Evolutionary conservation across 2,797 vertebrate species (phyloP).

Genomic region (Rhabdophis nuchalis): DNA sequence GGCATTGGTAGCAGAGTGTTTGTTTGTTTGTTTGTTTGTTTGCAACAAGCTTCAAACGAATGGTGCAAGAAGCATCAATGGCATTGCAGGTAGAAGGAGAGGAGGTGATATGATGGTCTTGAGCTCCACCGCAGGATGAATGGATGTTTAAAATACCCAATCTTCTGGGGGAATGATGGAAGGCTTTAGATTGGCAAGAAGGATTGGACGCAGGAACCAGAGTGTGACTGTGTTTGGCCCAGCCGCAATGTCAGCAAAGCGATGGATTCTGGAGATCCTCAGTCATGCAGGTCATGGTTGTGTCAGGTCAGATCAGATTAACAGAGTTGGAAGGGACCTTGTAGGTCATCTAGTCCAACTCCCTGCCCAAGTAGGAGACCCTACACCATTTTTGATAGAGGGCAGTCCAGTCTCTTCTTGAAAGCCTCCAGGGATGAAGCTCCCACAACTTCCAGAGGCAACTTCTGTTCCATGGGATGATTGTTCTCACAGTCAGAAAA

Average conservation of each 20-base stretch:
- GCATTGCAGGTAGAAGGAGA: not conserved
- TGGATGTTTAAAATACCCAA: not conserved
- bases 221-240: not conserved
- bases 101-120: not conserved
- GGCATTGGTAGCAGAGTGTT: too few species aligned
- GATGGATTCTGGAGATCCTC: not conserved
- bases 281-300: not conserved
- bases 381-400: too few species aligned
- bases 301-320: too few species aligned
- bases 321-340: too few species aligned
- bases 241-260: not conserved
- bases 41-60: not conserved
- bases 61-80: not conserved
- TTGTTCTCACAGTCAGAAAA: too few species aligned
- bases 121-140: not conserved
- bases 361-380: too few species aligned
- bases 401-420: too few species aligned
- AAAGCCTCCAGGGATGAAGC: too few species aligned
- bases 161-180: not conserved
- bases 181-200: not conserved
- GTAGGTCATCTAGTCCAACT: too few species aligned
- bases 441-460: too few species aligned
- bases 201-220: not conserved
- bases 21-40: too few species aligned
- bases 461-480: too few species aligned